Percentiles rank a stretch among this genome's conserved stretches.
Evolutionary conservation across 2,113 vertebrate genomes (phyloP).

Genomic region (Anolis carolinensis): DNA sequence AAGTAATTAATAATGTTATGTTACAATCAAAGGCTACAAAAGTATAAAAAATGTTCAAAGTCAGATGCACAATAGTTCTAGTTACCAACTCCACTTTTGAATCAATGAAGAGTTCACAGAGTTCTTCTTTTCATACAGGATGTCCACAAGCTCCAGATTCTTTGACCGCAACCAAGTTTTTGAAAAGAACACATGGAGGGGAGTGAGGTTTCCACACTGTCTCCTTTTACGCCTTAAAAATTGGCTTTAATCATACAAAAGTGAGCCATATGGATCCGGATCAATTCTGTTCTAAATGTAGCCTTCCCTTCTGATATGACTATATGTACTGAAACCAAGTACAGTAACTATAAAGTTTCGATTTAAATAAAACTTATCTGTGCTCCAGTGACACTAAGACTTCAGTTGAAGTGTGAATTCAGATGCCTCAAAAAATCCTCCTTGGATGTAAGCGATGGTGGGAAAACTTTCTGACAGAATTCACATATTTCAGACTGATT

Average conservation of each 20-base stretch:
- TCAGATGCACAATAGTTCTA: background rate
- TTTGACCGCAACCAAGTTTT: background rate
- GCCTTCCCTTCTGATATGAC: slow-evolving; percentile 59
- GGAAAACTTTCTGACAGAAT: slow-evolving; percentile 93
- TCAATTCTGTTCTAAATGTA: slow-evolving; percentile 49
- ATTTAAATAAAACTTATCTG: slow-evolving; percentile 36
- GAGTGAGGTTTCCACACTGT: background rate
- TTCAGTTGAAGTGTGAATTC: slow-evolving; percentile 91
- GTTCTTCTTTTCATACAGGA: background rate
- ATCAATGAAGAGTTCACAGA: background rate
- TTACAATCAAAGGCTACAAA: background rate
- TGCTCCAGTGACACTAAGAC: slow-evolving; percentile 77
- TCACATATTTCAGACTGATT: slow-evolving; percentile 85
- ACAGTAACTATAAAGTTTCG: slow-evolving; percentile 52
- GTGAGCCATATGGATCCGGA: background rate
- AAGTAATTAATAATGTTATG: background rate
- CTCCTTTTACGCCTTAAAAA: background rate
- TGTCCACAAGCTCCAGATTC: background rate
- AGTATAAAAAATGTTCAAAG: background rate
- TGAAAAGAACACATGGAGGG: background rate
- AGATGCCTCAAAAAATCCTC: slow-evolving; percentile 92
- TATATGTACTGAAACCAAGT: slow-evolving; percentile 54
- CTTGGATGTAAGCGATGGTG: slow-evolving; percentile 81
- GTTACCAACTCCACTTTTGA: background rate
- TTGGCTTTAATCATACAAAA: background rate